Percentiles rank a stretch among this genome's conserved stretches.
Evolutionary conservation across 2,113 vertebrate species (phyloP).

Genomic region (Marmota flaviventris): DNA sequence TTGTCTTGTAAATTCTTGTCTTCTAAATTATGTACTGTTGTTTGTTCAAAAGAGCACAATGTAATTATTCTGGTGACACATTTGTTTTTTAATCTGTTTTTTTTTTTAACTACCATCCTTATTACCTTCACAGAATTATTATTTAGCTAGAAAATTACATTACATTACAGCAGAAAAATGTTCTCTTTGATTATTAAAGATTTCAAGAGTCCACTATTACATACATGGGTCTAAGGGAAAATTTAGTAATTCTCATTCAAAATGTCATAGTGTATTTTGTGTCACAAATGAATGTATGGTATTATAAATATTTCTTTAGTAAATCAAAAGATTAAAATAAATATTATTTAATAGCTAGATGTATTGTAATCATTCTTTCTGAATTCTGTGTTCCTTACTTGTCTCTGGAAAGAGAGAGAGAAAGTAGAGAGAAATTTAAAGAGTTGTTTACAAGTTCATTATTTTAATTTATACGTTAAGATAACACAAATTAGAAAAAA

Average conservation of each 20-base stretch:
- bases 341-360: slow-evolving; percentile 17
- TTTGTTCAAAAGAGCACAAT: slow-evolving; percentile 11
- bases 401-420: not conserved
- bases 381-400: not conserved
- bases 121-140: not conserved
- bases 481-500: slow-evolving; percentile 53
- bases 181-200: slow-evolving; percentile 16
- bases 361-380: not conserved
- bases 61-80: not conserved
- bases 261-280: slow-evolving; percentile 47
- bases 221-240: not conserved
- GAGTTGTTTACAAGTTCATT: slow-evolving; percentile 41
- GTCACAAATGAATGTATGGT: not conserved
- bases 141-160: slow-evolving; percentile 37
- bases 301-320: not conserved
- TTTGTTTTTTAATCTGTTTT: not conserved
- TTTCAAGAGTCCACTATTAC: not conserved
- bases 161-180: not conserved
- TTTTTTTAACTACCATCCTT: slow-evolving; percentile 56
- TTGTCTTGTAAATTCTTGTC: slow-evolving; percentile 9
- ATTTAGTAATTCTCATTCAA: slow-evolving; percentile 18
- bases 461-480: slow-evolving; percentile 39
- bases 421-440: not conserved
- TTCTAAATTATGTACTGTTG: slow-evolving; percentile 30
- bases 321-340: not conserved